Percentiles rank a stretch among this genome's conserved stretches.
phyloP scores from a whole-genome alignment of 2,888 invertebrate species.

The Chouioia cunea region DNA sequence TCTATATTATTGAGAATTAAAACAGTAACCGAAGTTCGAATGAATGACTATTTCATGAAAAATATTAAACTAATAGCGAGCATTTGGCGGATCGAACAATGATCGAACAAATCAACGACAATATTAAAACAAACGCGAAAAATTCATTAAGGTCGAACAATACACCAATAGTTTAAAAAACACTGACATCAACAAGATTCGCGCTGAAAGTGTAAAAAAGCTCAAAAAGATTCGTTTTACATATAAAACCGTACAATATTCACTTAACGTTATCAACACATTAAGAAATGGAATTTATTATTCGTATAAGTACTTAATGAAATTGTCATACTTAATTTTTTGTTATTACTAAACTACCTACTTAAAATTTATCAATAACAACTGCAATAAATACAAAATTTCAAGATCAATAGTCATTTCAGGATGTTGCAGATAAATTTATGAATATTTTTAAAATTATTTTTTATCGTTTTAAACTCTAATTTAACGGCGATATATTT shows the following conservation, averaged over 20 bases:
- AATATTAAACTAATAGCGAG: no score
- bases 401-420: no score
- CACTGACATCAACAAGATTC: conserved; percentile 32
- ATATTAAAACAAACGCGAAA: conserved; percentile 26
- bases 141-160: conserved; percentile 27
- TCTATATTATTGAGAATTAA: no score
- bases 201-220: conserved; percentile 40
- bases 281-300: conserved; percentile 21
- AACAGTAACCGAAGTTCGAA: no score
- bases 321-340: conserved; percentile 4
- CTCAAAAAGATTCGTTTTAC: conserved; percentile 35
- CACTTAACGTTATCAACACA: conserved; percentile 35
- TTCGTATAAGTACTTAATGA: background rate
- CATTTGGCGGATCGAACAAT: no score
- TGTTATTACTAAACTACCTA: conserved; percentile 14
- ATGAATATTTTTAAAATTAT: no score
- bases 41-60: no score
- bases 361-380: conserved; percentile 15
- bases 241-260: conserved; percentile 39
- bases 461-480: no score
- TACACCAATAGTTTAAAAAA: conserved; percentile 33
- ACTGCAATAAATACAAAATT: conserved; percentile 27
- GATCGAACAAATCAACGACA: background rate
- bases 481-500: no score
- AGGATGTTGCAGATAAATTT: no score